Percentiles rank a stretch among this genome's conserved stretches.
phyloP scores from a whole-genome alignment of 2,797 vertebrate genomes.

The Lagodon rhomboides region DNA sequence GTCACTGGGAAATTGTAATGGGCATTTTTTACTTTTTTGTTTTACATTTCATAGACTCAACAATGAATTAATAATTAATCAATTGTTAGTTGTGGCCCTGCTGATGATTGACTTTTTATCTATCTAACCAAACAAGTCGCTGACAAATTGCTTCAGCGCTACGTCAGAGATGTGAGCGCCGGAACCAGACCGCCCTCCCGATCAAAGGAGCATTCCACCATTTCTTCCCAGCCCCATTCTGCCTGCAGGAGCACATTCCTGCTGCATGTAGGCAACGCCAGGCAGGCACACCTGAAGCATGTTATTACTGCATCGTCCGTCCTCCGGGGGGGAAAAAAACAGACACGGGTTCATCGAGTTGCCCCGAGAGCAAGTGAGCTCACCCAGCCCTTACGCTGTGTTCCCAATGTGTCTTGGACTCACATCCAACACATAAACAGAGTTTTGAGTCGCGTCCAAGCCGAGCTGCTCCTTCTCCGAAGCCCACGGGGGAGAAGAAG shows the following conservation, averaged over 20 bases:
- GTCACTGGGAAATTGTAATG: too few relatives aligned
- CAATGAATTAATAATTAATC: too few relatives aligned
- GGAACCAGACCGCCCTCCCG: constrained; percentile 29
- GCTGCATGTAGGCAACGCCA: constrained; percentile 35
- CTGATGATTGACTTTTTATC: not conserved
- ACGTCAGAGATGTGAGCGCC: not conserved
- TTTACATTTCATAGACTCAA: too few relatives aligned
- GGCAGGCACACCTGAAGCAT: constrained; percentile 69
- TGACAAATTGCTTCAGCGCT: not conserved
- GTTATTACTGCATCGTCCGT: constrained; percentile 56
- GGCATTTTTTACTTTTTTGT: too few relatives aligned
- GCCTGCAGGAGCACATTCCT: constrained; percentile 74
- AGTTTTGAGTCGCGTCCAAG: constrained; percentile 36
- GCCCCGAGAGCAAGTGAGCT: constrained; percentile 47
- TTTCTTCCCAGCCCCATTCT: constrained; percentile 31
- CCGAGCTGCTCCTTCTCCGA: constrained; percentile 14
- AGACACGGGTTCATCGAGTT: constrained; percentile 44
- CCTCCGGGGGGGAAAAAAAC: constrained; percentile 20
- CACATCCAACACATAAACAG: constrained; percentile 33
- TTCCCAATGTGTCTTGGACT: constrained; percentile 32
- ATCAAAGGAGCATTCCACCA: constrained; percentile 50
- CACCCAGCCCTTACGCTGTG: constrained; percentile 20
- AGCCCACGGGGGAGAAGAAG: not conserved
- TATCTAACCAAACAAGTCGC: not conserved
- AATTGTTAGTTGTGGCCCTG: too few relatives aligned